Base-by-base conservation (phyloP, 2,797 vertebrate genomes). In the Enteromius mattozi region DNA sequence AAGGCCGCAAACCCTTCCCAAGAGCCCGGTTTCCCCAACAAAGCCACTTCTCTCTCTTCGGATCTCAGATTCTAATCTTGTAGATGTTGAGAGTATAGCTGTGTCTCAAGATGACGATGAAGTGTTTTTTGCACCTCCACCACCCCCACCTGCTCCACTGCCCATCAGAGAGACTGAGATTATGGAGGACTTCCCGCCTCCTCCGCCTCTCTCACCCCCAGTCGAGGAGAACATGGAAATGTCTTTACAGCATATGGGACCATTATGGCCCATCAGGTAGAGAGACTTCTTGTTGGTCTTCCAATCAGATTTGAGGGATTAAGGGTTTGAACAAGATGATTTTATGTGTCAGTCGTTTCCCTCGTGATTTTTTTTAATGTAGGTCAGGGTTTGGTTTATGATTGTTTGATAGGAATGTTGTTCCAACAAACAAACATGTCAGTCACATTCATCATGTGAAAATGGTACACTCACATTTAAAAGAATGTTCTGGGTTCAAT, bases 51-150 rank as follows among this genome's bases (percentile, higher is more conserved):
- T 92, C 80, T 95, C 95, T 2, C 94, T 97, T 8, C 91, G 90
- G 0, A 97, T 97, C 89, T 98, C 96, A 0, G 97, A 98, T 89
- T 96, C 97, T 0, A 91, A 83, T 88, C 91, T 96, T 24, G 92
- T 87, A 76, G 87, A 90, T 42, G 86, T 92, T 0, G 92, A 92
- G 0, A 89, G 88, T 0, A 80, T 88, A 0, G 1, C 19, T 27
- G 82, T 70, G 47, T 93, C 90, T 33, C 94, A 95, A 0, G 91
- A 92, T 2, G 95, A 94, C 0, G 96, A 99, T 0, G 96, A 98
- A 0, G 97, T 98, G 86, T 98, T 99, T 80, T 82, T 93, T 49
- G 27, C 77, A 4, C 80, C 85, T 30, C 75, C 82, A 1, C 78
- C 86, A 49, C 54, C 83, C 71, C 85, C 87, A 0, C 86, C 40